Evolutionary conservation across 2,113 vertebrate genomes (phyloP), one percentile per base, ranked within the genome.

Genomic region (Ciconia stormi): DNA sequence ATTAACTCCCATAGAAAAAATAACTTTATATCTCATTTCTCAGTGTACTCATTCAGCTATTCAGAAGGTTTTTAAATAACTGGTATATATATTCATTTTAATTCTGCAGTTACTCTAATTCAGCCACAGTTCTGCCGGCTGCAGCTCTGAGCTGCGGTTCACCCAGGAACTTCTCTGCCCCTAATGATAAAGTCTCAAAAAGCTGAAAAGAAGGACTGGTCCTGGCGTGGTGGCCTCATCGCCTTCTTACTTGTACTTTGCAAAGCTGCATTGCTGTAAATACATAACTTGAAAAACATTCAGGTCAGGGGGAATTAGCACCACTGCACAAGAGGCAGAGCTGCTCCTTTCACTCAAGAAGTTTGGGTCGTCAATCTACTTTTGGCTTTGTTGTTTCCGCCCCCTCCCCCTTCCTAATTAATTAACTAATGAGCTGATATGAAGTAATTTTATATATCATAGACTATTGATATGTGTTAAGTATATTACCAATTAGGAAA

Each of bases 401-500:
- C 71, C 66, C 5, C 56, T 30, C 14, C 16, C 17, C 16, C 9
- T 20, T 34, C 34, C 20, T 27, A 93, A 74, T 94, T 94, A 96
- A 96, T 93, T 95, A 95, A 93, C 85, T 94, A 96, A 96, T 81
- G 82, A 96, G 82, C 29, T 93, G 67, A 86, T 91, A 87, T 61
- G 62, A 90, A 94, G 85, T 84, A 88, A 92, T 91, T 95, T 96
- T 96, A 90, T 96, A 29, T 94, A 94, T 94, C 85, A 86, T 67
- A 49, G 82, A 61, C 91, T 96, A 96, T 74, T 93, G 94, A 95
- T 90, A 97, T 94, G 67, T 87, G 66, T 87, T 88, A 89, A 96
- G 81, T 83, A 78, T 92, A 95, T 90, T 81, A 93, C 71, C 72
- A 93, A 90, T 91, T 91, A 91, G 34, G 62, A 95, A 96, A 85